phyloP scores from a whole-genome alignment of 2,797 vertebrate species.

The Lepus townsendii region DNA sequence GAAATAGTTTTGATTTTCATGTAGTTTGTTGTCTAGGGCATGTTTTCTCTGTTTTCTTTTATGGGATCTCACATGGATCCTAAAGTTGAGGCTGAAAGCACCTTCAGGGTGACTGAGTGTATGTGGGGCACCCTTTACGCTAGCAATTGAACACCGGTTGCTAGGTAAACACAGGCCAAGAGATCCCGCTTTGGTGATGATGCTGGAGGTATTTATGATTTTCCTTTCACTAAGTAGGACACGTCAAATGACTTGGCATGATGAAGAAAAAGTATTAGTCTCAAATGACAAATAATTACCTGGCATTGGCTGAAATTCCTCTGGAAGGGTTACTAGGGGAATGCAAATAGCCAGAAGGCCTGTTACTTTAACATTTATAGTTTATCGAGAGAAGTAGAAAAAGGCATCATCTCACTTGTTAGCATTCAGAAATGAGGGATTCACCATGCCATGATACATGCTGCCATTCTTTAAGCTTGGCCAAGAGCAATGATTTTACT shows the following conservation, averaged over 20 bases:
- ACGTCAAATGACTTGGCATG: constrained; percentile 91
- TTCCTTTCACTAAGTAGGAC: constrained; percentile 86
- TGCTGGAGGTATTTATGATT: constrained; percentile 88
- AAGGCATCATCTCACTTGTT: background rate
- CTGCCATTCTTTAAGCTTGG: background rate
- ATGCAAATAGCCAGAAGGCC: constrained; percentile 89
- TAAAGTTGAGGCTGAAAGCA: constrained; percentile 67
- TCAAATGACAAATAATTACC: constrained; percentile 94
- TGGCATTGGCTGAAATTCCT: constrained; percentile 91
- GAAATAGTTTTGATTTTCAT: background rate
- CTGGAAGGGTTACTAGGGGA: constrained; percentile 89
- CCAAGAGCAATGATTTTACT: background rate
- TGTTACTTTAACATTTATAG: constrained; percentile 75
- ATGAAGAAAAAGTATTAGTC: constrained; percentile 91
- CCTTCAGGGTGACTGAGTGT: constrained; percentile 91
- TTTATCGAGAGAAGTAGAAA: constrained; percentile 43
- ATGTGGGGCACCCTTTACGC: constrained; percentile 90
- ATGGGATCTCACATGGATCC: background rate
- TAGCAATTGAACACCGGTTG: constrained; percentile 93
- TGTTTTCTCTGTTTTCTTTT: background rate
- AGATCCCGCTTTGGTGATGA: constrained; percentile 88
- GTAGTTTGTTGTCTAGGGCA: fast-evolving
- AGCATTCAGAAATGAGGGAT: background rate
- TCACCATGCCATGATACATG: background rate
- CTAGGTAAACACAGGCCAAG: constrained; percentile 94